phyloP scores from a whole-genome alignment of 2,888 invertebrate genomes.

The Ptilodon capucinus region DNA sequence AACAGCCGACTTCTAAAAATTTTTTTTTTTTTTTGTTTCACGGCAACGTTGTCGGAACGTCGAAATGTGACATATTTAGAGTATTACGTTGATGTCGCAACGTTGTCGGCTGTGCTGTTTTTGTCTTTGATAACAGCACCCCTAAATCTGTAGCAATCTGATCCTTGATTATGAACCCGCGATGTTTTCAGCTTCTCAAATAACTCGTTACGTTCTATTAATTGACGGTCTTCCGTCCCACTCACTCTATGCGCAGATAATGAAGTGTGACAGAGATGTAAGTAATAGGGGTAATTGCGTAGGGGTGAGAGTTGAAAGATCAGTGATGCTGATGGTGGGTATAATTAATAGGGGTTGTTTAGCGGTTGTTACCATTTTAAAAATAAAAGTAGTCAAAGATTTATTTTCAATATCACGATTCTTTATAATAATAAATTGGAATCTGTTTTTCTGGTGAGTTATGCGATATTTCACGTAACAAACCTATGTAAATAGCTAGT shows the following conservation, averaged over 20 bases:
- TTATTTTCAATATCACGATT: background rate
- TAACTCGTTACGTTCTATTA: conserved; percentile 38
- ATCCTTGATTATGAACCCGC: conserved; percentile 35
- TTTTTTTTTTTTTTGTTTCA: too few relatives aligned
- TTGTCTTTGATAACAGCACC: conserved; percentile 39
- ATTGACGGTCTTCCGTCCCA: conserved; percentile 24
- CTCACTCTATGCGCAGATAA: conserved; percentile 1
- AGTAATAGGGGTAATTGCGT: conserved; percentile 10
- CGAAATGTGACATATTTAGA: too few relatives aligned
- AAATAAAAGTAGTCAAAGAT: background rate
- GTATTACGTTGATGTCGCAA: too few relatives aligned
- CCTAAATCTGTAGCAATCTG: conserved; percentile 31
- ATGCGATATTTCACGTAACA: too few relatives aligned
- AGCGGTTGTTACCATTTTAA: background rate
- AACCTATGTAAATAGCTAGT: too few relatives aligned
- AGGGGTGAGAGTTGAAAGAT: conserved; percentile 30
- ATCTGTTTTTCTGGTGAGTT: too few relatives aligned
- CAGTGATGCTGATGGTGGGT: conserved; percentile 23
- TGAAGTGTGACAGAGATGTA: conserved; percentile 7
- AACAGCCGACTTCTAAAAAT: too few relatives aligned
- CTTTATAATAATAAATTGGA: too few relatives aligned
- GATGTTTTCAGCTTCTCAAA: conserved; percentile 19
- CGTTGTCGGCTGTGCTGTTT: too few relatives aligned
- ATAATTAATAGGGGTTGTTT: conserved; percentile 16
- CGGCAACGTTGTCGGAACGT: too few relatives aligned